A percentile compares a stretch with the other conserved stretches of the same genome.
These are phyloP conservation scores for Meteorus cinctellus DNA, from an alignment of 2,888 invertebrate genomes.

Conservation along the genomic window DNA sequence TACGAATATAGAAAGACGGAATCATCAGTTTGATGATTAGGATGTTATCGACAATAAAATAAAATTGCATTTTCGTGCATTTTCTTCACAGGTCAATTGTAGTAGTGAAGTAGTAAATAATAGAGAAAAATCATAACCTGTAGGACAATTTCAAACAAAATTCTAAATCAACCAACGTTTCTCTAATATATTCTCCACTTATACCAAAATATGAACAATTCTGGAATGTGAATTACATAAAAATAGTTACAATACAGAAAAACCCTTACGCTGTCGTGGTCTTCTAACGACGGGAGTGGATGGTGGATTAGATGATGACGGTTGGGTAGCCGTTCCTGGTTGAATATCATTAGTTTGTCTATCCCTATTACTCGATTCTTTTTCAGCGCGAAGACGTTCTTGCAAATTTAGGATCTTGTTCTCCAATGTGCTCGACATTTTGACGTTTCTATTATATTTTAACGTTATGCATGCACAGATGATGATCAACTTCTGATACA, in stretches of 20 bases:
- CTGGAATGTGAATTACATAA: not conserved
- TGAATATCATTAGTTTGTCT: constrained; percentile 75
- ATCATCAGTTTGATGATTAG: not conserved
- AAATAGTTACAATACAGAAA: not conserved
- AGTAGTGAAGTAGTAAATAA: constrained; percentile 23
- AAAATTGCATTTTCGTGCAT: not conserved
- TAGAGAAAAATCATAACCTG: constrained; percentile 40
- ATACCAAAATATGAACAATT: not conserved
- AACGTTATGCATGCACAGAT: constrained; percentile 30
- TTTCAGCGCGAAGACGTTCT: constrained; percentile 84
- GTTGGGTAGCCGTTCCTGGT: constrained; percentile 60
- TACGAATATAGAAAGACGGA: not conserved
- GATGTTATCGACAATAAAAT: not conserved
- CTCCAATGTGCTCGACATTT: constrained; percentile 84
- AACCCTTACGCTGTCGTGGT: constrained; percentile 79
- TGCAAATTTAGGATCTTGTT: constrained; percentile 89
- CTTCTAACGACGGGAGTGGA: constrained; percentile 72
- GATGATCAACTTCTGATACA: constrained; percentile 53
- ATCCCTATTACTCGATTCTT: constrained; percentile 78
- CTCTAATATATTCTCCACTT: not conserved
- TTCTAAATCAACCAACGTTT: not conserved
- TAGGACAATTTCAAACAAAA: not conserved
- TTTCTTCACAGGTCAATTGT: not conserved
- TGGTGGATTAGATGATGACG: constrained; percentile 69
- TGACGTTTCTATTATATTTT: not conserved